Conservation (phyloP, 2,113 vertebrate genomes). For the Halichoeres trimaculatus region DNA sequence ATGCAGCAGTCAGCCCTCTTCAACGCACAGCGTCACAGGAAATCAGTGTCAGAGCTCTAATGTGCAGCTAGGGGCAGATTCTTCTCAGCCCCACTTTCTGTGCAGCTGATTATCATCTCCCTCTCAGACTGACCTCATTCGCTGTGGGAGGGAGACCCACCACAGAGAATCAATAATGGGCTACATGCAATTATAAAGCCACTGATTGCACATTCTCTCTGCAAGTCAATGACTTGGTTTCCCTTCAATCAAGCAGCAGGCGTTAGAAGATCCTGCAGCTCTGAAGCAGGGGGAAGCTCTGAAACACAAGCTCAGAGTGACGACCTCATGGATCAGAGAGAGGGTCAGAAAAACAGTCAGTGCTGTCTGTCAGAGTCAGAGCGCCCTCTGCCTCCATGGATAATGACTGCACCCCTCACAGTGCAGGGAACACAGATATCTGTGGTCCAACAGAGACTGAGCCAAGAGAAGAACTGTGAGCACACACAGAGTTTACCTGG, state of each 20-base stretch:
- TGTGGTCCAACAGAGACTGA: no score
- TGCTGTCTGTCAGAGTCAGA: neutral
- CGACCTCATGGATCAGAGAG: neutral
- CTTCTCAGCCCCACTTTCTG: slow-evolving; percentile 50
- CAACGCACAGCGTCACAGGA: slow-evolving; percentile 44
- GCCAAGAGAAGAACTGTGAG: no score
- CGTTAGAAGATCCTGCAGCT: slow-evolving; percentile 61
- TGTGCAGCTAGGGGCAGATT: slow-evolving; percentile 40
- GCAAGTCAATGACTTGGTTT: slow-evolving; percentile 79
- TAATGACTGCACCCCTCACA: neutral
- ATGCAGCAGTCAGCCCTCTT: neutral
- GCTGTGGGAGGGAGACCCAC: slow-evolving; percentile 65
- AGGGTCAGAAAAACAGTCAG: no score
- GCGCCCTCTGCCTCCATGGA: neutral
- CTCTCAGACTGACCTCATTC: slow-evolving; percentile 75
- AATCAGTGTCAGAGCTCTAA: slow-evolving; percentile 58
- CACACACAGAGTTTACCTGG: no score
- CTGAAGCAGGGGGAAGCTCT: neutral
- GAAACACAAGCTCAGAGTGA: neutral
- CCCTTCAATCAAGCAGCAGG: slow-evolving; percentile 75
- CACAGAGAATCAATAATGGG: slow-evolving; percentile 75
- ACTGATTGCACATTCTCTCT: slow-evolving; percentile 81
- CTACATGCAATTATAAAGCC: slow-evolving; percentile 82
- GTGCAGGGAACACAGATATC: no score
- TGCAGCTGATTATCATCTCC: slow-evolving; percentile 62